Evolutionary conservation across 2,888 invertebrate species (phyloP), one percentile per base, ranked within the genome.

Genomic region (Ferdinandea cuprea): DNA sequence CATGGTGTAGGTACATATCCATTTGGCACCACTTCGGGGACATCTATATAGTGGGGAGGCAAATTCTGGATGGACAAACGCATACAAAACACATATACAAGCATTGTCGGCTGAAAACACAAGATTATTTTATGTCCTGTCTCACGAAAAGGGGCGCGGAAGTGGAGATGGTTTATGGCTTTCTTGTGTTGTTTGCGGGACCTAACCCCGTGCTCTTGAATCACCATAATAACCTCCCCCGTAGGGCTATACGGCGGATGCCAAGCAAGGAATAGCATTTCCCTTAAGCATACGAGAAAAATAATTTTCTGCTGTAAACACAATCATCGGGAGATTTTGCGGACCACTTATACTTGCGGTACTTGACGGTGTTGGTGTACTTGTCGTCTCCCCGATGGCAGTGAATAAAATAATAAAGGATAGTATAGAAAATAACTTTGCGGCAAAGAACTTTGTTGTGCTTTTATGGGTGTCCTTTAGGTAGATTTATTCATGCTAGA

Each of bases 111-210:
- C n/a, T n/a, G 56, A 35, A 42, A 37, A 58, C 68, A 69, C 17
- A 44, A 30, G 52, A 72, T 52, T 32, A 44, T 52, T 32, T 59
- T 61, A 44, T 21, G 32, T 5, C 19, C 13, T 13, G 2, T 7
- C 48, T 28, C 25, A 11, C 5, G 40, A 15, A 42, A 13, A 11
- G 54, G 19, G 19, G 15, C 7, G 17, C 37, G 28, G 28, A 37
- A 35, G 13, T 17, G 37, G 19, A 40, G 50, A 63, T 46, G 46
- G 35, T 37, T 71, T 54, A 73, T 63, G 54, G 28, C 46, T 46
- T 54, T 63, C 37, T 46, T 48, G 15, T 63, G 63, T 54, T 63
- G 37, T 56, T 61, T 73, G 28, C 63, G 63, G 37, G 56, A 13
- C 54, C 44, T 28, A 63, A 28, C 44, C 44, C 28, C 19, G 28